phyloP scores from a whole-genome alignment of 2,113 vertebrate genomes.

The Sialia sialis region DNA sequence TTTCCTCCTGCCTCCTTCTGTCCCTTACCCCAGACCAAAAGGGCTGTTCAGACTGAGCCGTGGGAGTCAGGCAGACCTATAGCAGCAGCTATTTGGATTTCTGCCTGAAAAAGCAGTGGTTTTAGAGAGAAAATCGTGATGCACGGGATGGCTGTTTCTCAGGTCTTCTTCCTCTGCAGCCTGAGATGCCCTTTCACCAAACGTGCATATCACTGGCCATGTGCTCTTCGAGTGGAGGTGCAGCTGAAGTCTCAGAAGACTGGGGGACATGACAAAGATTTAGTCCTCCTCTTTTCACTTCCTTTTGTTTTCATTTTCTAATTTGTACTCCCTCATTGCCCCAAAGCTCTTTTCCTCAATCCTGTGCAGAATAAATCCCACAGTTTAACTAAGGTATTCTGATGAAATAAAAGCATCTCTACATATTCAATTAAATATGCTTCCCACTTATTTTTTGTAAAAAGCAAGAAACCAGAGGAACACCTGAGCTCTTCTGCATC shows the following conservation, averaged over 20 bases:
- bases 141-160: not conserved
- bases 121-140: not conserved
- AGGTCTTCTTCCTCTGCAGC: slow-evolving; percentile 2
- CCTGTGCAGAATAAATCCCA: not conserved
- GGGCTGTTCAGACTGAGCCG: not conserved
- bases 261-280: not conserved
- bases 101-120: not conserved
- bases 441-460: not conserved
- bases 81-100: not conserved
- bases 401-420: not conserved
- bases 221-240: not conserved
- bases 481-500: not conserved
- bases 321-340: not conserved
- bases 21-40: not conserved
- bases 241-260: not conserved
- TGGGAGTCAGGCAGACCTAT: not conserved
- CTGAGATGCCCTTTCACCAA: not conserved
- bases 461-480: not conserved
- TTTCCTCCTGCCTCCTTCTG: not conserved
- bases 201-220: not conserved
- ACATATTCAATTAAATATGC: not conserved
- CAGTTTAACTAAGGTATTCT: not conserved
- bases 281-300: not conserved
- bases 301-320: not conserved
- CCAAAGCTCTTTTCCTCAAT: not conserved